phyloP scores from a whole-genome alignment of 53 echinoderm and acorn worm genomes.

The Temnopleurus reevesii region DNA sequence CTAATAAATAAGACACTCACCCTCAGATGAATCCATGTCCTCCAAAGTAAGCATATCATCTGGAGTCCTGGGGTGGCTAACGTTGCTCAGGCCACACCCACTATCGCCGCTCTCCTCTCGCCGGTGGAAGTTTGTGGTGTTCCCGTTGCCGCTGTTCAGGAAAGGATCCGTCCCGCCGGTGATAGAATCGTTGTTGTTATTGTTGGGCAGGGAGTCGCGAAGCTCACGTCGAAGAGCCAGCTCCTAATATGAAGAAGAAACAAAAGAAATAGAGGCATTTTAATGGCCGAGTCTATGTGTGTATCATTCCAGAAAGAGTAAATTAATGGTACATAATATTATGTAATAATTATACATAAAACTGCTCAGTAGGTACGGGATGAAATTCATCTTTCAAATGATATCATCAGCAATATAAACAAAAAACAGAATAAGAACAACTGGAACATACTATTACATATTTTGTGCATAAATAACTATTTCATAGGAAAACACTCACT shows the following conservation, averaged over 20 bases:
- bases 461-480: too few relatives aligned
- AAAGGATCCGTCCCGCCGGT: slow-evolving; percentile 87
- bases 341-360: too few relatives aligned
- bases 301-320: too few relatives aligned
- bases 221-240: slow-evolving; percentile 81
- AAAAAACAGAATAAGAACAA: too few relatives aligned
- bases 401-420: too few relatives aligned
- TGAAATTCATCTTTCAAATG: too few relatives aligned
- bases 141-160: slow-evolving; percentile 82
- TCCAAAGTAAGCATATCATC: slow-evolving; percentile 87
- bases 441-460: too few relatives aligned
- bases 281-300: too few relatives aligned
- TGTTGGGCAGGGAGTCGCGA: slow-evolving; percentile 61
- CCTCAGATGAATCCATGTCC: slow-evolving; percentile 94
- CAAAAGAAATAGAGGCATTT: slow-evolving; percentile 41
- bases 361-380: too few relatives aligned
- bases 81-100: slow-evolving; percentile 94
- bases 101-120: slow-evolving; percentile 95
- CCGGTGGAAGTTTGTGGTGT: slow-evolving; percentile 83
- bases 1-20: too few relatives aligned
- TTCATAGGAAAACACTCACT: too few relatives aligned
- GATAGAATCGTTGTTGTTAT: slow-evolving; percentile 66
- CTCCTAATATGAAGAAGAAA: slow-evolving; percentile 66
- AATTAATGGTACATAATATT: too few relatives aligned
- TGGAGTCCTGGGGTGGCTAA: slow-evolving; percentile 93